Base-by-base conservation (phyloP, 2,113 vertebrate genomes). In the Mobula birostris region DNA sequence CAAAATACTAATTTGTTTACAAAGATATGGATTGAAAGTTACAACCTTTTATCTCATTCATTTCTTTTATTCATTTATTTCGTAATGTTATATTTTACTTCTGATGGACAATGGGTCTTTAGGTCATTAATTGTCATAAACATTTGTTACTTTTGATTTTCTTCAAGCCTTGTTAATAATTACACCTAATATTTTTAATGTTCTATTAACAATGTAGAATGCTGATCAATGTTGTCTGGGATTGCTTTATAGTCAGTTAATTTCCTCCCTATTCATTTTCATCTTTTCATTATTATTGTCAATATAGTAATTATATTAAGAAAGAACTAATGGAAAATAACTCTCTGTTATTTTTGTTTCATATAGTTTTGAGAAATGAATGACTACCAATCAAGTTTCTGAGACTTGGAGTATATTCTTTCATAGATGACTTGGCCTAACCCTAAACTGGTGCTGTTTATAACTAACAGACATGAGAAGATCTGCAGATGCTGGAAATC, bases 281-380 rank as follows among this genome's bases (percentile, higher is more conserved):
- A 17, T 66, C 5, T 66, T 88, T 88, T 88, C 66, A 87, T 63
- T 63, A 87, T 87, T 32, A 32, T 63, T 88, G 85, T 66, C 66
- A 88, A 66, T 32, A 1, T 14, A 66, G 27, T 88, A n/a, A 66
- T 88, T 63, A 88, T 66, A 63, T 88, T 32, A 88, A 88, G 63
- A 29, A 29, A 32, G 58, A 66, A 19, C 29, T 66, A 7, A 88
- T 88, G 85, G 63, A 66, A 88, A 66, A 63, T 88, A 17, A 66
- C 58, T 66, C 66, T 88, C 85, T 61, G n/a, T 88, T 88, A 66
- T 17, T 56, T 93, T 93, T 74, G 8, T 36, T 93, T 74, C 40
- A 40, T 8, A 9, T 56, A 24, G n/a, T 70, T 32, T 12, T 92
- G 32, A 40, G 63, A 72, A 93, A 93, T 48, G 2, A 92, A 91